Base-by-base conservation (phyloP, 2,888 invertebrate genomes). In the Chaitophorus viminalis region DNA sequence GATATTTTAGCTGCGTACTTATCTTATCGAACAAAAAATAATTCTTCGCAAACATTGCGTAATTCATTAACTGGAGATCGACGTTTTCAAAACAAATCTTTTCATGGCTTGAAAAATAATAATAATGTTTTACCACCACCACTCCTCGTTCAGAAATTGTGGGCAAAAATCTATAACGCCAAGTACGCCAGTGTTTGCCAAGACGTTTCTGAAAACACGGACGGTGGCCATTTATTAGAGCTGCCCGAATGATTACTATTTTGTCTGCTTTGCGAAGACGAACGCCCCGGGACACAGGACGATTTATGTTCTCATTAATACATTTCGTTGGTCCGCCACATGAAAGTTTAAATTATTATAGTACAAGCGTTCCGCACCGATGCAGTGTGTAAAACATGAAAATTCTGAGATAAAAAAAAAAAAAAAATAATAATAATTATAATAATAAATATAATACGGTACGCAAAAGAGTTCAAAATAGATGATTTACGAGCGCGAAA, bases 221-320 rank as follows among this genome's bases (percentile, higher is more conserved):
- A 83, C 36, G 14, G n/a, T 21, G 72, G 29, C 75, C 29, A 83
- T 83, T 83, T 75, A 75, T 75, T 75, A 83, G 29, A 65, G 39
- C 75, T 75, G 29, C 17, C 39, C 83, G 29, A 75, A 83, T 83
- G 83, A 83, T 83, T 84, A 68, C 65, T 76, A 17, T n/a, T n/a
- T n/a, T 65, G 65, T n/a, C 31, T 70, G 36, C n/a, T 60, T 39
- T n/a, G 39, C 75, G 84, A 76, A 68, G 65, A 84, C 46, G 76
- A 60, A 84, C 84, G 65, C 60, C 31, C 6, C 74, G 29, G 36
- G 82, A 82, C 72, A 82, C 72, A n/a, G 36, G 25, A n/a, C 46
- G 76, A 84, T 84, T 76, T 84, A 84, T 76, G 84, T 84, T 84
- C 84, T 68, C 76, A 76, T 84, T 84, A 84, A 84, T 76, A 84